These are phyloP conservation scores for Camptogramma bilineatum DNA, from an alignment of 2,888 invertebrate genomes.

Conservation along the genomic window DNA sequence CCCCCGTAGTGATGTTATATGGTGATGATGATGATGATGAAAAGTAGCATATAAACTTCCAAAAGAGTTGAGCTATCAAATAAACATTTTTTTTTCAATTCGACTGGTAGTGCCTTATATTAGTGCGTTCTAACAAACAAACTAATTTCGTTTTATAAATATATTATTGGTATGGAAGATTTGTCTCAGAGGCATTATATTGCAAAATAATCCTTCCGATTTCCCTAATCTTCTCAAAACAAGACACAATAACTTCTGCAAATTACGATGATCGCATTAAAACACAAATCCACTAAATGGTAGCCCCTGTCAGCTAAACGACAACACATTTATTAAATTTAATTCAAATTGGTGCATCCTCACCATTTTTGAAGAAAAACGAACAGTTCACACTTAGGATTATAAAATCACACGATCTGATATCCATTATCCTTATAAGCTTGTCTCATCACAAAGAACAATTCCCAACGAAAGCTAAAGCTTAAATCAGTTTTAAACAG, in stretches of 20 bases:
- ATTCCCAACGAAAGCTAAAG: conserved; percentile 67
- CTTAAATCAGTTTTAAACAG: conserved; percentile 74
- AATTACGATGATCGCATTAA: conserved; percentile 46
- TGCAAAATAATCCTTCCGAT: conserved; percentile 1
- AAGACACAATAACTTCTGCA: conserved; percentile 41
- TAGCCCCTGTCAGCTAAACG: conserved; percentile 50
- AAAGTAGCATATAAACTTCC: too few species aligned
- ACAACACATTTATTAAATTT: conserved; percentile 46
- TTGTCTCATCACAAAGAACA: conserved; percentile 68
- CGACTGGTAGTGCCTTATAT: too few species aligned
- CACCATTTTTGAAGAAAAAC: conserved; percentile 33
- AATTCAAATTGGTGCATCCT: conserved; percentile 41
- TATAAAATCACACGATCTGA: conserved; percentile 51
- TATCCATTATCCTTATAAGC: conserved; percentile 62
- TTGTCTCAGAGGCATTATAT: too few species aligned
- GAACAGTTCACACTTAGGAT: conserved; percentile 44
- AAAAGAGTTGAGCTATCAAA: too few species aligned
- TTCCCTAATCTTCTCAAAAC: conserved; percentile 21
- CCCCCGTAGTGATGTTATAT: too few species aligned
- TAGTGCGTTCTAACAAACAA: too few species aligned
- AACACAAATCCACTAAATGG: conserved; percentile 49
- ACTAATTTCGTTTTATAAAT: too few species aligned
- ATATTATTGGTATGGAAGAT: too few species aligned
- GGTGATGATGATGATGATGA: too few species aligned
- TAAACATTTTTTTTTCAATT: too few species aligned